A percentile compares a stretch with the other conserved stretches of the same genome.
phyloP scores from a whole-genome alignment of 2,888 invertebrate genomes.

The Tinea semifulvella region DNA sequence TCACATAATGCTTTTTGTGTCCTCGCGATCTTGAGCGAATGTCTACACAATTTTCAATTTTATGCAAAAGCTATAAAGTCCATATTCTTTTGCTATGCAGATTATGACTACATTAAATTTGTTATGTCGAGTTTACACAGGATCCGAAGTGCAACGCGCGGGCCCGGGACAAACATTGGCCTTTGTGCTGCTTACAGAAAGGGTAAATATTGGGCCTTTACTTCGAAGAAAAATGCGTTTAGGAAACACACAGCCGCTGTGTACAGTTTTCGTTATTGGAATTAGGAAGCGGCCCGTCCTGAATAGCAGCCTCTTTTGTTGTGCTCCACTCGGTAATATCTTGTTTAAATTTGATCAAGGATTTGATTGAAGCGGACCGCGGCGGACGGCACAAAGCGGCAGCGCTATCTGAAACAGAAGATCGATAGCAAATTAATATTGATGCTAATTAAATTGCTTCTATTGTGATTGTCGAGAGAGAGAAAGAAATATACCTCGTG shows the following conservation, averaged over 20 bases:
- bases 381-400: conserved; percentile 20
- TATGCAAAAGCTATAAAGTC: not conserved
- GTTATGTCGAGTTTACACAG: conserved; percentile 59
- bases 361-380: conserved; percentile 32
- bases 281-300: conserved; percentile 40
- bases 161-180: conserved; percentile 55
- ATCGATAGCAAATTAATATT: conserved; percentile 42
- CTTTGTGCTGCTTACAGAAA: conserved; percentile 59
- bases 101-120: conserved; percentile 39
- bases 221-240: conserved; percentile 64
- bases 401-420: conserved; percentile 23
- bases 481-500: not conserved
- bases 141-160: conserved; percentile 61
- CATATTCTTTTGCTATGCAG: conserved; percentile 13
- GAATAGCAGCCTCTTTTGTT: conserved; percentile 37
- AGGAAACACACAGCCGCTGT: conserved; percentile 48
- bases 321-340: conserved; percentile 28
- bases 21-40: conserved; percentile 27
- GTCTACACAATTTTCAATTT: not conserved
- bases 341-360: conserved; percentile 29
- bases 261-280: conserved; percentile 60
- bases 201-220: conserved; percentile 57
- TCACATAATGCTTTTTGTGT: conserved; percentile 50
- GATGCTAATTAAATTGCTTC: conserved; percentile 13
- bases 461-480: conserved; percentile 6